Evolutionary conservation across 2,888 invertebrate species (phyloP).

Genomic region (Himalopsyche kuldschensis): DNA sequence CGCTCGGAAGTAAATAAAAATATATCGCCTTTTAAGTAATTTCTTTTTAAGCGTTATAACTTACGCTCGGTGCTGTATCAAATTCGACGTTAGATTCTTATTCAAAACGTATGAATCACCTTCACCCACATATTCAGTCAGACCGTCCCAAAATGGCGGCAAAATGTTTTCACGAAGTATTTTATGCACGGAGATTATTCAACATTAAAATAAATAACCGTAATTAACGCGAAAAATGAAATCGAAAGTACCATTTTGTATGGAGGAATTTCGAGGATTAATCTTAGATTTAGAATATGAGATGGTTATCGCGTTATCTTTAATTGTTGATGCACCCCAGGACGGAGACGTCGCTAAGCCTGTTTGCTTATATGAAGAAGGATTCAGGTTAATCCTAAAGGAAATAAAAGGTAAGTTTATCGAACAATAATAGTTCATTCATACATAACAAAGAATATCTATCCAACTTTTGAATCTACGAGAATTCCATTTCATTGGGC

Average conservation of each 20-base stretch:
- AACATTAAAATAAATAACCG: neutral
- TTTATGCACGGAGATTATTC: neutral
- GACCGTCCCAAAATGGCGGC: constrained; percentile 16
- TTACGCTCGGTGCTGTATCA: neutral
- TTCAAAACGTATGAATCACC: constrained; percentile 23
- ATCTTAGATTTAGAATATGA: neutral
- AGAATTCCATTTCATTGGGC: too few relatives aligned
- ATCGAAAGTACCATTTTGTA: neutral
- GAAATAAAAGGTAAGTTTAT: too few relatives aligned
- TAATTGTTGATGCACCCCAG: too few relatives aligned
- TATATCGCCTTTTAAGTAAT: too few relatives aligned
- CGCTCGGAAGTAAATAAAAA: too few relatives aligned
- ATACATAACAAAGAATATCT: too few relatives aligned
- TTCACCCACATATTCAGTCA: constrained; percentile 26
- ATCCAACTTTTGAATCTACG: too few relatives aligned
- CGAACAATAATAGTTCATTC: too few relatives aligned
- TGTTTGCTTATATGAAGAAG: too few relatives aligned
- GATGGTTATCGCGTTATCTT: neutral
- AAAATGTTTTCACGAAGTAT: constrained; percentile 25
- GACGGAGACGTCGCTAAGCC: too few relatives aligned
- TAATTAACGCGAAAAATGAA: neutral
- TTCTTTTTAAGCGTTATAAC: neutral
- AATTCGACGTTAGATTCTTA: neutral
- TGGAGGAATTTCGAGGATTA: neutral
- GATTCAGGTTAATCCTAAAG: too few relatives aligned